These are phyloP conservation scores for Drosophila macrospina DNA, from an alignment of 2,888 invertebrate species.

Conservation along the genomic window DNA sequence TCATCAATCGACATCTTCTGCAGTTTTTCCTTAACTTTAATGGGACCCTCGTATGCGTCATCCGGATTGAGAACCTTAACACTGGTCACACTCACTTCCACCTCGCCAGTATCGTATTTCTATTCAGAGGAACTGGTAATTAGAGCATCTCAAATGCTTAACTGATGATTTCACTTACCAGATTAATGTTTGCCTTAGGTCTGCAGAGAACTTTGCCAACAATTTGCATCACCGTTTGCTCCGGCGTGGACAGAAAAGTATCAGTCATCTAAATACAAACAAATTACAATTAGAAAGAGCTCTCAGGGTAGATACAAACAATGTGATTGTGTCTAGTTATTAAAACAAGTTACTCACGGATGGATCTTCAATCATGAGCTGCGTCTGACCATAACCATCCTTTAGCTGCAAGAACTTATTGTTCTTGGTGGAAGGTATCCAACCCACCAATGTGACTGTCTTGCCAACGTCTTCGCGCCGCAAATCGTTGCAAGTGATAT, in stretches of 20 bases:
- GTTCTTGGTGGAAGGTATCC: constrained; percentile 83
- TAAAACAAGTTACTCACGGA: constrained; percentile 55
- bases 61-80: constrained; percentile 86
- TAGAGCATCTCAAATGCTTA: neutral
- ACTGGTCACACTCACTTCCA: constrained; percentile 87
- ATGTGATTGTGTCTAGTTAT: too few relatives aligned
- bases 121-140: constrained; percentile 34
- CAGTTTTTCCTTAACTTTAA: constrained; percentile 80
- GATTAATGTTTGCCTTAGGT: constrained; percentile 84
- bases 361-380: constrained; percentile 85
- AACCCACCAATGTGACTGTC: constrained; percentile 84
- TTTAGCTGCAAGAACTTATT: constrained; percentile 85
- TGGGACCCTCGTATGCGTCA: constrained; percentile 83
- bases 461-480: constrained; percentile 83
- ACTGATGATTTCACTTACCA: constrained; percentile 62
- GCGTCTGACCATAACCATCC: constrained; percentile 86
- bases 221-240: constrained; percentile 83
- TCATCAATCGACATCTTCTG: constrained; percentile 82
- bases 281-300: neutral
- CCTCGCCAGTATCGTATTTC: constrained; percentile 87
- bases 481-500: constrained; percentile 85
- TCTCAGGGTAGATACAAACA: too few relatives aligned
- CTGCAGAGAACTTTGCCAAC: constrained; percentile 84
- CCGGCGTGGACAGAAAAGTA: constrained; percentile 75
- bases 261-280: constrained; percentile 52